These are phyloP conservation scores for Squalus acanthias DNA, from an alignment of 2,797 vertebrate genomes.

Conservation along the genomic window DNA sequence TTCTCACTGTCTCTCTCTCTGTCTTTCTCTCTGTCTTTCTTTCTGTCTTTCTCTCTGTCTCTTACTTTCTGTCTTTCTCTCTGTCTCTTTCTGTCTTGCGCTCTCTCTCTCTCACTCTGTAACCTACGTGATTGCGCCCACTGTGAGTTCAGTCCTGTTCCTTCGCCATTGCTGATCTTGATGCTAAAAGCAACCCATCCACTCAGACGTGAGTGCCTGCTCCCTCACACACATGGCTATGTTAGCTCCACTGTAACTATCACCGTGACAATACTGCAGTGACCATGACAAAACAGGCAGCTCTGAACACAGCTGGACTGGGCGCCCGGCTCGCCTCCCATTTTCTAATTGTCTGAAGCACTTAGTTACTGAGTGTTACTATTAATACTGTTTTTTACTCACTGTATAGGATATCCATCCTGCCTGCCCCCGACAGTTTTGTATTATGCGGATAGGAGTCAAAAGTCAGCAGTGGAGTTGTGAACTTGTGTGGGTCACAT, in stretches of 20 bases:
- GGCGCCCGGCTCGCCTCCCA: no score
- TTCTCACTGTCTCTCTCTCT: neutral
- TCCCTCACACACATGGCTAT: neutral
- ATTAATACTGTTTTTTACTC: neutral
- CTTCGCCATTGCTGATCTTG: neutral
- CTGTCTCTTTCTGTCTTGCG: neutral
- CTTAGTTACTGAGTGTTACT: neutral
- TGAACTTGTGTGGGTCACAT: neutral
- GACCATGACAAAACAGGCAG: neutral
- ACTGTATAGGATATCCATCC: neutral
- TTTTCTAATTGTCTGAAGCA: neutral
- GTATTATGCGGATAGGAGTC: neutral
- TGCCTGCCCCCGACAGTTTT: neutral
- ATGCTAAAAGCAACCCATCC: neutral
- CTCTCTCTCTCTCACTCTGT: neutral
- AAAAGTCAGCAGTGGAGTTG: neutral
- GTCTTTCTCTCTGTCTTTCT: neutral
- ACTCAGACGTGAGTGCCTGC: neutral
- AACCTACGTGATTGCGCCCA: neutral
- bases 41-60: neutral
- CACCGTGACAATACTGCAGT: neutral
- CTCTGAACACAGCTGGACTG: neutral
- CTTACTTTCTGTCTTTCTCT: neutral
- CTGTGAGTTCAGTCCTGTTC: neutral
- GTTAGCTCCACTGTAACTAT: neutral